These are phyloP conservation scores for Aspiorhynchus laticeps DNA, from an alignment of 2,113 vertebrate species.

Conservation along the genomic window DNA sequence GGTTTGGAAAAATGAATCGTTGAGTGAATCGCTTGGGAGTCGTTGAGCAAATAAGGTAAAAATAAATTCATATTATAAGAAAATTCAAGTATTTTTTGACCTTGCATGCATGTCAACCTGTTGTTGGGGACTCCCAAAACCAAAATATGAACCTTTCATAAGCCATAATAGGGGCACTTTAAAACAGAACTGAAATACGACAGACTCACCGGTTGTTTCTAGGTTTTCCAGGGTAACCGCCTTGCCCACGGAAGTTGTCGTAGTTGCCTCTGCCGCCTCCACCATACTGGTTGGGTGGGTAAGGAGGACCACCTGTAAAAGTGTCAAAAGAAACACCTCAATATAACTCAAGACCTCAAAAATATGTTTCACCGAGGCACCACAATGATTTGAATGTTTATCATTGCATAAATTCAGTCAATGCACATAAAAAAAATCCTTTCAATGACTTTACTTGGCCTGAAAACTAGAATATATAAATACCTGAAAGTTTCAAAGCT, in stretches of 20 bases:
- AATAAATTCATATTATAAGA: no score
- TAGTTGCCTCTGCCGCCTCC: conserved; percentile 85
- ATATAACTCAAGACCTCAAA: not conserved
- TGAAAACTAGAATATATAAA: no score
- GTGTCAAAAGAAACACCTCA: conserved; percentile 5
- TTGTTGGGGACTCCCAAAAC: no score
- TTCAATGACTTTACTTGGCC: no score
- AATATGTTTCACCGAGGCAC: not conserved
- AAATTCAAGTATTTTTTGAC: no score
- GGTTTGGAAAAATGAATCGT: no score
- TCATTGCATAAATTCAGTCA: not conserved
- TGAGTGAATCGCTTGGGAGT: no score
- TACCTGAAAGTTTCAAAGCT: not conserved
- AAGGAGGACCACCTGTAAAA: conserved; percentile 78
- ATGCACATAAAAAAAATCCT: no score
- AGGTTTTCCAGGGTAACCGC: conserved; percentile 85
- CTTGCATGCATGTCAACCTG: no score
- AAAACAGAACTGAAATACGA: not conserved
- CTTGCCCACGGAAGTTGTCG: conserved; percentile 88
- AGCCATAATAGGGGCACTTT: no score
- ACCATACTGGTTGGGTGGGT: conserved; percentile 87
- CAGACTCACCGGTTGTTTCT: conserved; percentile 85
- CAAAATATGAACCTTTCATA: no score
- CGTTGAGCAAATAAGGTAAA: no score
- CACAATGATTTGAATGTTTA: not conserved